phyloP scores from a whole-genome alignment of 2,113 vertebrate species.

The Sigmodon hispidus region DNA sequence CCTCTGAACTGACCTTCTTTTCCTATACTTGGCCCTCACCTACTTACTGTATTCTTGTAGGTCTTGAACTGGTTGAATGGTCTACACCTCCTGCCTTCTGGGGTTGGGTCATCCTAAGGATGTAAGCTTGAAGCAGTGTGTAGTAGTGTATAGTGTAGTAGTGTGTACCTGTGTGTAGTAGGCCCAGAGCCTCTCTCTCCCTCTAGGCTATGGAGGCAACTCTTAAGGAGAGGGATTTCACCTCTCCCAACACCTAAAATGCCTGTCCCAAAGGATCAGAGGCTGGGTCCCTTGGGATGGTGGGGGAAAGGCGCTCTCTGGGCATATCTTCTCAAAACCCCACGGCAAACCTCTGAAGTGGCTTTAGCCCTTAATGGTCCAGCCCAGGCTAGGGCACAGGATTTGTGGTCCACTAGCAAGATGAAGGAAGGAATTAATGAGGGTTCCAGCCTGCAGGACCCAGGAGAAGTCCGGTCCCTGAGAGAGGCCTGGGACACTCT shows the following conservation, averaged over 20 bases:
- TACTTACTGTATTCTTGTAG: not conserved
- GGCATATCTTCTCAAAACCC: no score
- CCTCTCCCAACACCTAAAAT: not conserved
- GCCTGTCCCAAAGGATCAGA: no score
- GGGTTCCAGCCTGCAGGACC: no score
- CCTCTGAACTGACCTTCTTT: not conserved
- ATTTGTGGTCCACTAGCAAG: not conserved
- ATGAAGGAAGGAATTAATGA: not conserved
- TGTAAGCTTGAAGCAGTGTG: not conserved
- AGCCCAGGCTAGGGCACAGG: not conserved
- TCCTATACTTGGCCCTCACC: no score
- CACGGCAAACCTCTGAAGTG: no score
- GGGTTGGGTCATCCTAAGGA: not conserved
- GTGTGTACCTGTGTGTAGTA: not conserved
- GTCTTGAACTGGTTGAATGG: not conserved
- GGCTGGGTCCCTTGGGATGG: no score
- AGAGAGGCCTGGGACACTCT: not conserved
- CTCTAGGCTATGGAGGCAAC: not conserved
- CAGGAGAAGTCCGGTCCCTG: accelerated
- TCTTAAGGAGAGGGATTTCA: not conserved
- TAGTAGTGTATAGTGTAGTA: not conserved
- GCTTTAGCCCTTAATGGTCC: not conserved
- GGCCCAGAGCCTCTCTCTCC: not conserved
- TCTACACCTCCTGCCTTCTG: not conserved
- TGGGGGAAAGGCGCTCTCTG: not conserved